phyloP scores from a whole-genome alignment of 1,140 invertebrate genomes.

The Calliphora vicina region DNA sequence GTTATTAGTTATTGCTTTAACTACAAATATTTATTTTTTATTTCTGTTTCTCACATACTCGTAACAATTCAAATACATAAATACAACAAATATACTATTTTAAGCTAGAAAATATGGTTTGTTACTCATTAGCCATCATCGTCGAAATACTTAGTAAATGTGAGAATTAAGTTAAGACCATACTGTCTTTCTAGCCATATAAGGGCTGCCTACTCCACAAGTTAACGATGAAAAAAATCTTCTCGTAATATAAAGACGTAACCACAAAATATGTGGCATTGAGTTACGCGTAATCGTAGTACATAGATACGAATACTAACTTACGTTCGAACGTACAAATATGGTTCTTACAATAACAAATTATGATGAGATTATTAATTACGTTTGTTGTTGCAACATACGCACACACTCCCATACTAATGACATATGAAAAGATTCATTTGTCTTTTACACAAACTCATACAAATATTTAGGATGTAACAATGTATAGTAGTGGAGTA shows the following conservation, averaged over 20 bases:
- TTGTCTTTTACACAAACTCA: not conserved
- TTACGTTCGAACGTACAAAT: not conserved
- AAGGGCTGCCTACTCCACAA: not conserved
- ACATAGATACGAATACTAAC: not conserved
- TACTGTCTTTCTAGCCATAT: not conserved
- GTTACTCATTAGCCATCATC: not conserved
- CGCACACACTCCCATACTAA: not conserved
- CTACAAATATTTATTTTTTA: not conserved
- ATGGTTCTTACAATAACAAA: slow-evolving; percentile 32
- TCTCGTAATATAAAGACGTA: not conserved
- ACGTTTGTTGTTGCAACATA: not conserved
- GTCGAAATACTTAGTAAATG: not conserved
- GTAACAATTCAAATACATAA: not conserved
- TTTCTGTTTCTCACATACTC: not conserved
- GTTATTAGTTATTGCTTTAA: not conserved
- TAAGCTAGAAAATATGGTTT: not conserved
- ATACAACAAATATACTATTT: not conserved
- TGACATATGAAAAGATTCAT: not conserved
- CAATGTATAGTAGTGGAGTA: not conserved
- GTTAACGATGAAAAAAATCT: not conserved
- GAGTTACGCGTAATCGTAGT: not conserved
- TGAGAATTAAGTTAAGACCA: not conserved
- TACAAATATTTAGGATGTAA: no score
- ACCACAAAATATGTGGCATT: slow-evolving; percentile 1
- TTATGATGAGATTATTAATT: slow-evolving; percentile 35